Evolutionary conservation across 2,888 invertebrate species (phyloP).

Genomic region (Drosophila mimetica): DNA sequence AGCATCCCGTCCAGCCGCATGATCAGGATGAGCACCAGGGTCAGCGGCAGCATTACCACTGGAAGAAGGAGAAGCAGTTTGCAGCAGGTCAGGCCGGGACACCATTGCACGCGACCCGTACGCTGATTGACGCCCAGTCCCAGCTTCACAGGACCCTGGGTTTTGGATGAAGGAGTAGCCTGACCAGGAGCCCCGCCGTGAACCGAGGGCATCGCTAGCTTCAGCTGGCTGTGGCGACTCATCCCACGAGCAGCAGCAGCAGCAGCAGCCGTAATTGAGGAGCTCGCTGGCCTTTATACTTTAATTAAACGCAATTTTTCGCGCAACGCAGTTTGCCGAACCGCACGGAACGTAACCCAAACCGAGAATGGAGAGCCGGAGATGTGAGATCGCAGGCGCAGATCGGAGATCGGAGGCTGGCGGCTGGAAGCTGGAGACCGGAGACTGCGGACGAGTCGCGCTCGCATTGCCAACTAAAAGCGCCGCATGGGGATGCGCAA

Average conservation of each 20-base stretch:
- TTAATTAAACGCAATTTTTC: slow-evolving; percentile 78
- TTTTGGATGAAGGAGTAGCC: background rate
- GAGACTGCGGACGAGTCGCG: slow-evolving; percentile 60
- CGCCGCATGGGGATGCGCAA: slow-evolving; percentile 57
- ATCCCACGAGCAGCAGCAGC: slow-evolving; percentile 50
- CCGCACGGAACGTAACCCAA: slow-evolving; percentile 40
- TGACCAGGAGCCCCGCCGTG: slow-evolving; percentile 49
- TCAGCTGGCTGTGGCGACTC: slow-evolving; percentile 65
- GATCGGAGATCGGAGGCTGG: slow-evolving; percentile 19
- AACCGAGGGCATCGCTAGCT: slow-evolving; percentile 69
- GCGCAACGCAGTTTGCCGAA: slow-evolving; percentile 70
- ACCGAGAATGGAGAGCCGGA: slow-evolving; percentile 35
- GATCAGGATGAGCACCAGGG: slow-evolving; percentile 80
- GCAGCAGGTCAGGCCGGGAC: slow-evolving; percentile 83
- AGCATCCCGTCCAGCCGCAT: slow-evolving; percentile 82
- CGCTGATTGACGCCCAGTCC: slow-evolving; percentile 82
- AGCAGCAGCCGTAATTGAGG: slow-evolving; percentile 33
- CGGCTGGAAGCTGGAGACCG: slow-evolving; percentile 22
- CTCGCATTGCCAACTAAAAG: slow-evolving; percentile 78
- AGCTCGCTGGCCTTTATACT: slow-evolving; percentile 67
- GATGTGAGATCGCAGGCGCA: slow-evolving; percentile 14
- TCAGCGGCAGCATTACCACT: slow-evolving; percentile 83
- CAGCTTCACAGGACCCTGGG: slow-evolving; percentile 57
- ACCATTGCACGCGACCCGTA: slow-evolving; percentile 84
- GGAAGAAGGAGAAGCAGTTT: slow-evolving; percentile 83